A percentile compares a stretch with the other conserved stretches of the same genome.
These are phyloP conservation scores for Cephus cinctus DNA, from an alignment of 1,140 invertebrate genomes.

Conservation along the genomic window DNA sequence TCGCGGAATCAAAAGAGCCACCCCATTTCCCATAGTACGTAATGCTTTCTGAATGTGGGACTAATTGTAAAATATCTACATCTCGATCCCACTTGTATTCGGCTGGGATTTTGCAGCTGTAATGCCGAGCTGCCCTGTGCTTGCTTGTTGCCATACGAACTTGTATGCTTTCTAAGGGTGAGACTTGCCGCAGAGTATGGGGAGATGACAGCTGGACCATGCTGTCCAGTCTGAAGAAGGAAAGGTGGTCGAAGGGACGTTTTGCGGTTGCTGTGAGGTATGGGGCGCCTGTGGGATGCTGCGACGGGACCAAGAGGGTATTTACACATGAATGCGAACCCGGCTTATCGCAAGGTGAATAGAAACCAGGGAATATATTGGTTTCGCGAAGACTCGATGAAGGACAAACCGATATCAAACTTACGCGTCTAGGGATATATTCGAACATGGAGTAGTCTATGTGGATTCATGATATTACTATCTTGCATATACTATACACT, in stretches of 20 bases:
- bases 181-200: no score
- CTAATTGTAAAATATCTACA: conserved; percentile 27
- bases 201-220: no score
- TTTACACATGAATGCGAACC: conserved; percentile 38
- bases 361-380: conserved; percentile 26
- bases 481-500: conserved; percentile 6
- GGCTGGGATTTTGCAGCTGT: no score
- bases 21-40: no score
- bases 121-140: no score
- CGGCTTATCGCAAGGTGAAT: conserved; percentile 34
- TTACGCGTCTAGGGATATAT: conserved; percentile 19
- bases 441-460: conserved; percentile 14
- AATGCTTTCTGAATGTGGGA: conserved; percentile 18
- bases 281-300: background rate
- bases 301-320: conserved; percentile 24
- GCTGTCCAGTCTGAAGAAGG: no score
- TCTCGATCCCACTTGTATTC: no score
- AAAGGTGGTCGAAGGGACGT: no score
- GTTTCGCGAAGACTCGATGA: conserved; percentile 31
- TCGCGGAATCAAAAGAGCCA: no score
- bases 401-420: conserved; percentile 26
- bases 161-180: no score
- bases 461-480: conserved; percentile 25
- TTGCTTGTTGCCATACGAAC: no score
- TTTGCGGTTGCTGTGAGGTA: no score